phyloP scores from a whole-genome alignment of 2,797 vertebrate species.

The Cossypha polioptera region DNA sequence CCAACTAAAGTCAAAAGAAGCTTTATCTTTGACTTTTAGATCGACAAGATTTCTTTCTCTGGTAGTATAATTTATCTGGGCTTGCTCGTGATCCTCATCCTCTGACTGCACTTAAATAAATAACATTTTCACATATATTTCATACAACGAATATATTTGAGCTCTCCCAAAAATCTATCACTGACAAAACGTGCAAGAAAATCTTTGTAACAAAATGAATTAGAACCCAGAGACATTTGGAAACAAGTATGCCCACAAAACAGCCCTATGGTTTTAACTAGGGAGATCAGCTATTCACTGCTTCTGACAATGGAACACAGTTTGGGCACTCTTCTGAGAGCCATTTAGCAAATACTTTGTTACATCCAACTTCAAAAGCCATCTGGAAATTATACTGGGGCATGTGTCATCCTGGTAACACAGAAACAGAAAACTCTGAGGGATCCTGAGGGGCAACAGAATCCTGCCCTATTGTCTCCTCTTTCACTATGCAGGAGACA shows the following conservation, averaged over 20 bases:
- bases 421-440: neutral
- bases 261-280: neutral
- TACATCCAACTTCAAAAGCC: conserved; percentile 25
- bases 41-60: neutral
- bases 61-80: neutral
- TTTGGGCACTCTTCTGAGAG: neutral
- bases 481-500: neutral
- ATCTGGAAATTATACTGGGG: conserved; percentile 29
- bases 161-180: neutral
- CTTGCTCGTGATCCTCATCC: neutral
- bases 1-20: neutral
- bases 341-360: neutral
- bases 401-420: neutral
- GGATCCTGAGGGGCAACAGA: neutral
- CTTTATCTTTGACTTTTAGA: neutral
- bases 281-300: neutral
- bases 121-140: neutral
- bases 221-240: neutral
- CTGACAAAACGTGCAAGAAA: neutral
- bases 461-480: neutral
- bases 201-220: neutral
- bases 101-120: neutral
- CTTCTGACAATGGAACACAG: neutral
- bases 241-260: neutral
- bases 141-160: neutral